A percentile compares a stretch with the other conserved stretches of the same genome.
phyloP scores from a whole-genome alignment of 2,797 vertebrate genomes.

The Oreochromis mossambicus region DNA sequence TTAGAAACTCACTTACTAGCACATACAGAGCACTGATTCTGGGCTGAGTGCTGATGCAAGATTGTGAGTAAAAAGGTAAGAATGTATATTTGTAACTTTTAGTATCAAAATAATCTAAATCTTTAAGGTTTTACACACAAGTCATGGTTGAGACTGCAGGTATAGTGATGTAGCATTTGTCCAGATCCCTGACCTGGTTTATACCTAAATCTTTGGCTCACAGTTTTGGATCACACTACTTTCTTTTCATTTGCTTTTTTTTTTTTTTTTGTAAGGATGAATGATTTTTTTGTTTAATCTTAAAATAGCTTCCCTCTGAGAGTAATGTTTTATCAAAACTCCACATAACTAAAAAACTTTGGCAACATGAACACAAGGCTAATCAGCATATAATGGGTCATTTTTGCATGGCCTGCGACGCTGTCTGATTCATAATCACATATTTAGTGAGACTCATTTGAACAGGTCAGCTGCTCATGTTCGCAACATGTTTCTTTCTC shows the following conservation, averaged over 20 bases:
- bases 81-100: background rate
- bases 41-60: background rate
- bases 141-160: background rate
- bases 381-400: background rate
- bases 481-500: background rate
- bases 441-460: background rate
- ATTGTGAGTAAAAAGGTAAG: background rate
- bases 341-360: background rate
- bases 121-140: background rate
- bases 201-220: background rate
- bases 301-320: background rate
- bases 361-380: background rate
- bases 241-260: rapidly evolving
- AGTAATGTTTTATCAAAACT: background rate
- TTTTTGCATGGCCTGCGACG: background rate
- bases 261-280: background rate
- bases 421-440: background rate
- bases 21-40: conserved; percentile 30
- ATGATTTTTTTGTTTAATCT: rapidly evolving
- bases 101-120: background rate
- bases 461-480: background rate
- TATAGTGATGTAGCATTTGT: background rate
- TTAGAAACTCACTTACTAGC: conserved; percentile 56
- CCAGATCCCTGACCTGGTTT: background rate
- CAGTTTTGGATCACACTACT: background rate